These are phyloP conservation scores for Chroicocephalus ridibundus DNA, from an alignment of 2,113 vertebrate species.

Conservation along the genomic window DNA sequence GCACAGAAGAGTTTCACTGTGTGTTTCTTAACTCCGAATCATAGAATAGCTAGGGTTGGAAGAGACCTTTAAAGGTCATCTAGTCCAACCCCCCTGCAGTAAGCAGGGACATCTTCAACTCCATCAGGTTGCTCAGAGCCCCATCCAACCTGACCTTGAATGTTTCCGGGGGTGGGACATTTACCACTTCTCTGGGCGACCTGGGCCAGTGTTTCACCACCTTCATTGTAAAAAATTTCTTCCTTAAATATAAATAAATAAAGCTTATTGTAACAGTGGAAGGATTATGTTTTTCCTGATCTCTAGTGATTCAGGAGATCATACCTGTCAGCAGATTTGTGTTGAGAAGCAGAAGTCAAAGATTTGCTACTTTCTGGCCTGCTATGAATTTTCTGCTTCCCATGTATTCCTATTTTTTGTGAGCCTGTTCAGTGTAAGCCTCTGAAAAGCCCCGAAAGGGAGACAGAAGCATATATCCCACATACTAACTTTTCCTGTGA, in stretches of 20 bases:
- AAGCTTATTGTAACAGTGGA: not conserved
- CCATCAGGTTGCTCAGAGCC: not conserved
- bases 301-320: not conserved
- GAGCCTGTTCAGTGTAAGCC: not conserved
- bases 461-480: not conserved
- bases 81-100: not conserved
- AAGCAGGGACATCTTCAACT: not conserved
- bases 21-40: not conserved
- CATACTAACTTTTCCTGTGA: not conserved
- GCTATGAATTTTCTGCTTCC: not conserved
- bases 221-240: rapidly evolving
- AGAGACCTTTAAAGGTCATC: not conserved
- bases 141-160: rapidly evolving
- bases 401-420: rapidly evolving
- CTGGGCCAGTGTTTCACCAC: not conserved
- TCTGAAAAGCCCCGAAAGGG: not conserved
- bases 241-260: not conserved
- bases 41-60: not conserved
- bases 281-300: not conserved
- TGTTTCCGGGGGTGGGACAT: not conserved
- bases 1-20: not conserved
- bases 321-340: not conserved
- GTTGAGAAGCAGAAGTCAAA: not conserved
- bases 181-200: not conserved
- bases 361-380: rapidly evolving